Evolutionary conservation across 2,797 vertebrate genomes (phyloP).

Genomic region (Ambastaia sidthimunki): DNA sequence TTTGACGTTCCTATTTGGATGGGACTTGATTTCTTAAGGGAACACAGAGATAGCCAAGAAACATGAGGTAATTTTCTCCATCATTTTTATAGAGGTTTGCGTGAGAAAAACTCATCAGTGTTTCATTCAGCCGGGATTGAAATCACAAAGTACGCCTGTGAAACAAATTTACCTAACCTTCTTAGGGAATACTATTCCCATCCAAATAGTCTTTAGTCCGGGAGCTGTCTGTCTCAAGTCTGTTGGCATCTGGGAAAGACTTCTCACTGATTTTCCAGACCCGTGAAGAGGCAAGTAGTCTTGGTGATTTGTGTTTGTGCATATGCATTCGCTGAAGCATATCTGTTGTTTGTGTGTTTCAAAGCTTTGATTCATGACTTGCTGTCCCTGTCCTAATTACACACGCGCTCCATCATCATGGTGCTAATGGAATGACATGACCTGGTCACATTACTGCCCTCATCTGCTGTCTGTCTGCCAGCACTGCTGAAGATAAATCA

Average conservation of each 20-base stretch:
- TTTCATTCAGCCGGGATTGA: not conserved
- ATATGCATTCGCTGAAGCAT: constrained; percentile 20
- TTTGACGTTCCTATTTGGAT: not conserved
- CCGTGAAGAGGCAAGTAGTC: not conserved
- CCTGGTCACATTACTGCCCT: constrained; percentile 57
- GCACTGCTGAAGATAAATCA: constrained; percentile 49
- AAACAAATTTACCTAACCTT: not conserved
- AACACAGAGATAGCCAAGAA: not conserved
- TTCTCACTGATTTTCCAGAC: constrained; percentile 7
- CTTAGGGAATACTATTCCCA: not conserved
- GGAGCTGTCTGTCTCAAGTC: not conserved
- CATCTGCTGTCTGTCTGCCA: constrained; percentile 44
- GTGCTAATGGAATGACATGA: constrained; percentile 59
- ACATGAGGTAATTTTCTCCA: not conserved
- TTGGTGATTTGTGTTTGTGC: not conserved
- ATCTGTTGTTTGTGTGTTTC: constrained; percentile 42
- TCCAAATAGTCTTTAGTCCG: not conserved
- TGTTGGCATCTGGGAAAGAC: not conserved
- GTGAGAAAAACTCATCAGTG: not conserved
- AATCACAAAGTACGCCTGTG: not conserved
- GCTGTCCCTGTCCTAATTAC: constrained; percentile 50
- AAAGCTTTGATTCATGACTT: constrained; percentile 52
- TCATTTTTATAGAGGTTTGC: not conserved
- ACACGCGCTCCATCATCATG: constrained; percentile 38
- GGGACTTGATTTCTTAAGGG: not conserved